Conservation (phyloP, 1,140 invertebrate genomes). For the Diprion similis region DNA sequence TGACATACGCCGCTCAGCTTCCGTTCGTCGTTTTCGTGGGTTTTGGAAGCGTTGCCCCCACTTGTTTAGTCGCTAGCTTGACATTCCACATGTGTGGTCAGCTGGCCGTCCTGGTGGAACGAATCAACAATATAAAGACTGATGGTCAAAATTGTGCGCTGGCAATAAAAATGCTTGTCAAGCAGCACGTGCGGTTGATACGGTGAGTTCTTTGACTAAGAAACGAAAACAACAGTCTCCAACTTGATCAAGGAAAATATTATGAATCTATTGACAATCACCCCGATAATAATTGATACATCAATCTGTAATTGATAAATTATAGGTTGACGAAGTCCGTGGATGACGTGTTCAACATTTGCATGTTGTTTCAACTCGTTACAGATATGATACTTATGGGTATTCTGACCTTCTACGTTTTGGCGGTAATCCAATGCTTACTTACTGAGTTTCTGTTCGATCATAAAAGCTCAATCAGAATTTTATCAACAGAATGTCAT, state of each 20-base stretch:
- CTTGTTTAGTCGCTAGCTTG: slow-evolving; percentile 28
- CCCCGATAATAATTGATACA: no score
- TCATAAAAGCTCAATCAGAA: no score
- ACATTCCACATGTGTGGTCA: slow-evolving; percentile 33
- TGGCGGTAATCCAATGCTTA: slow-evolving; percentile 31
- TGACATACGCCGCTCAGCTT: slow-evolving; percentile 25
- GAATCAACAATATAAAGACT: slow-evolving; percentile 25
- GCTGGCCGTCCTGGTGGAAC: slow-evolving; percentile 25
- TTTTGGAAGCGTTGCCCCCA: slow-evolving; percentile 26
- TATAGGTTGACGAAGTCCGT: neutral
- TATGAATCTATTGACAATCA: no score
- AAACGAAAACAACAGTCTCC: neutral
- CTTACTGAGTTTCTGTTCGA: no score
- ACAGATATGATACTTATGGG: slow-evolving; percentile 43
- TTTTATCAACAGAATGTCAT: neutral
- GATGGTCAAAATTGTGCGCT: slow-evolving; percentile 3
- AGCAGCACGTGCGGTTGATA: neutral
- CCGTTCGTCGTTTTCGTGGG: slow-evolving; percentile 27
- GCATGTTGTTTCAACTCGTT: slow-evolving; percentile 45
- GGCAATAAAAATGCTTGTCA: neutral
- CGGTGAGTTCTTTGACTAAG: neutral
- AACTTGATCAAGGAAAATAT: no score
- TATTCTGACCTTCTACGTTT: slow-evolving; percentile 49
- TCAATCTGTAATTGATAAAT: neutral
- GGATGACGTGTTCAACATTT: no score